Conservation (phyloP, 2,888 invertebrate genomes). For the Himalopsyche japonica region DNA sequence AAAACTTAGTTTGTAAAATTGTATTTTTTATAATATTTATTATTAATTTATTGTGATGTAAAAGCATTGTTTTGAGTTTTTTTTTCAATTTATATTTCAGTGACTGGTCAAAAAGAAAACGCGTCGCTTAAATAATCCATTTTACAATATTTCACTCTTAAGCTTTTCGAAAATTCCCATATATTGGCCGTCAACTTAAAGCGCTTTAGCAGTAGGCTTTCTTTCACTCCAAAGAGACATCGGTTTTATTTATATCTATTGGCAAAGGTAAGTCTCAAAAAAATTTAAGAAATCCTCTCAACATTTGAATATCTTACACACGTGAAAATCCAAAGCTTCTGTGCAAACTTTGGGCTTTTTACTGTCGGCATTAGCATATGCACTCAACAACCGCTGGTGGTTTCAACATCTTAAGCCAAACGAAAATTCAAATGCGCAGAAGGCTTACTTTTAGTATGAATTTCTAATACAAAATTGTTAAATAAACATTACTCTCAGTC, state of each 20-base stretch:
- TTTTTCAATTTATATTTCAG: too few species aligned
- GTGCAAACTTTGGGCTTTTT: constrained; percentile 36
- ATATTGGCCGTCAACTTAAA: background rate
- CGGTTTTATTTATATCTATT: constrained; percentile 4
- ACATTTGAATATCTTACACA: constrained; percentile 38
- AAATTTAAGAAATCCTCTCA: constrained; percentile 24
- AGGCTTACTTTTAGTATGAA: background rate
- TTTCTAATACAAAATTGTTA: constrained; percentile 10
- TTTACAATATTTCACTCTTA: background rate
- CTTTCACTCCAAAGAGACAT: background rate
- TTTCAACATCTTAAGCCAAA: constrained; percentile 12
- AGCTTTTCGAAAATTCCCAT: background rate
- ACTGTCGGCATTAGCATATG: constrained; percentile 33
- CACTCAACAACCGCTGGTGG: constrained; percentile 6
- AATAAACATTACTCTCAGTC: constrained; percentile 9
- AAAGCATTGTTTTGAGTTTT: too few species aligned
- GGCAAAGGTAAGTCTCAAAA: background rate
- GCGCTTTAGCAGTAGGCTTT: background rate
- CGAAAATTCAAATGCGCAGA: constrained; percentile 1
- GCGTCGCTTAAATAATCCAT: background rate
- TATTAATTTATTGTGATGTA: too few species aligned
- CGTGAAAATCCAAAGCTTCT: constrained; percentile 37
- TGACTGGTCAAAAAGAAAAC: too few species aligned
- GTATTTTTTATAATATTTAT: too few species aligned
- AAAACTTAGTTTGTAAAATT: too few species aligned